A percentile compares a stretch with the other conserved stretches of the same genome.
These are phyloP conservation scores for Catostylus mosaicus DNA, from an alignment of 30 jellyfish, hydroid and myxozoan species.

Conservation along the genomic window DNA sequence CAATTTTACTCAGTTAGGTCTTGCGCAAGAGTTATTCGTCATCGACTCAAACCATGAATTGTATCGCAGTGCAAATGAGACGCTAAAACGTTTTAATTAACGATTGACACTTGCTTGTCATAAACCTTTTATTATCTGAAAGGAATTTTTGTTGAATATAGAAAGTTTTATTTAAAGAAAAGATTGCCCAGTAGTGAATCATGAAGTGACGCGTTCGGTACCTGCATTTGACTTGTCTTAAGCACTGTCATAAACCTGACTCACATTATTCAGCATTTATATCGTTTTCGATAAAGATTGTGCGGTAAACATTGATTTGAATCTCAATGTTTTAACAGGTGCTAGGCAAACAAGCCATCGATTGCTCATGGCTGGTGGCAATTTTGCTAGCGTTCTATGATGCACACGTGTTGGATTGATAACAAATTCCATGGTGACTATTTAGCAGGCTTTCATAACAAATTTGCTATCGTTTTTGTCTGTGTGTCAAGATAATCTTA, in stretches of 20 bases:
- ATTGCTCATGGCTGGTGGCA: conserved; percentile 29
- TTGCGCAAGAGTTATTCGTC: no score
- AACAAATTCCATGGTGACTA: no score
- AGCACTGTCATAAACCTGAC: neutral
- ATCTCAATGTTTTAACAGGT: conserved; percentile 25
- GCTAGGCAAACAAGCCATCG: conserved; percentile 12
- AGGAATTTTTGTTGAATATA: neutral
- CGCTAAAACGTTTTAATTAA: neutral
- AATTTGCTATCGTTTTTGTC: no score
- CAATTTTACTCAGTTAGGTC: no score
- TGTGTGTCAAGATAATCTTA: no score
- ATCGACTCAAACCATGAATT: no score
- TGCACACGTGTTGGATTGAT: neutral
- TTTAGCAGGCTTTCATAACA: no score
- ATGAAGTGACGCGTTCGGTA: neutral
- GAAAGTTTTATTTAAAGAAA: neutral
- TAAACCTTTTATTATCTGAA: neutral
- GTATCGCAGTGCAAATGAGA: no score
- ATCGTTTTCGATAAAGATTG: neutral
- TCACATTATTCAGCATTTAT: neutral
- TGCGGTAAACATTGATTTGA: conserved; percentile 6
- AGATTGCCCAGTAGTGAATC: neutral
- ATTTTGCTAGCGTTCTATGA: neutral
- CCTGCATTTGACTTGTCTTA: no score
- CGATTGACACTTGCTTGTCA: neutral